These are phyloP conservation scores for Ranitomeya imitator DNA, from an alignment of 2,113 vertebrate species.

Conservation along the genomic window DNA sequence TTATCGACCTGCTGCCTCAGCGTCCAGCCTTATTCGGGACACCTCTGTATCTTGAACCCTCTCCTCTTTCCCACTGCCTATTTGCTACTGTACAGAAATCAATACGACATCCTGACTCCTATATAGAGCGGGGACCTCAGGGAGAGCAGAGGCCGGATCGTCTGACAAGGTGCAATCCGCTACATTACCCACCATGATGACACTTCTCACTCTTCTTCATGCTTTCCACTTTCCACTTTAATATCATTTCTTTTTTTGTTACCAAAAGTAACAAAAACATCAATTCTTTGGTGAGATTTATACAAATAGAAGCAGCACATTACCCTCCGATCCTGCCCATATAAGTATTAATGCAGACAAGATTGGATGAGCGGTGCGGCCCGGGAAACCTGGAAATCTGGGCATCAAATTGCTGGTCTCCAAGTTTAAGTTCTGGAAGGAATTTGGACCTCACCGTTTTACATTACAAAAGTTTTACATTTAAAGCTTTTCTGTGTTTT, in stretches of 20 bases:
- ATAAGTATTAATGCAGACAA: too few relatives aligned
- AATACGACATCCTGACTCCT: neutral
- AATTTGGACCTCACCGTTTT: too few relatives aligned
- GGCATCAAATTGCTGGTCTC: too few relatives aligned
- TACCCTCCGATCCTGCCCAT: too few relatives aligned
- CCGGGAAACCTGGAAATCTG: too few relatives aligned
- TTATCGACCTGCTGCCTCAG: neutral
- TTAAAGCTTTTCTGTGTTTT: too few relatives aligned
- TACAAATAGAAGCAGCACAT: too few relatives aligned
- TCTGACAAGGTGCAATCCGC: neutral
- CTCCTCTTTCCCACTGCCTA: neutral
- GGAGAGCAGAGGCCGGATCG: neutral
- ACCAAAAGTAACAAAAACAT: too few relatives aligned
- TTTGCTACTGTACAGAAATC: conserved; percentile 10
- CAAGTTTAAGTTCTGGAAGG: too few relatives aligned
- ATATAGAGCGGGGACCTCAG: neutral
- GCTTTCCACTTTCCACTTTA: neutral
- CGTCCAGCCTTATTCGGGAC: neutral
- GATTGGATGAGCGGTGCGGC: too few relatives aligned
- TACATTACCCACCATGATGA: neutral
- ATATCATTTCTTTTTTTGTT: neutral
- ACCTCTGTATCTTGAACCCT: neutral
- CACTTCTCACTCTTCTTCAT: neutral
- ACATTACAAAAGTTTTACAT: too few relatives aligned
- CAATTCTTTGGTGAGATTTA: too few relatives aligned